Evolutionary conservation across 1,140 invertebrate genomes (phyloP).

Genomic region (Lepidotrigona ventralis): DNA sequence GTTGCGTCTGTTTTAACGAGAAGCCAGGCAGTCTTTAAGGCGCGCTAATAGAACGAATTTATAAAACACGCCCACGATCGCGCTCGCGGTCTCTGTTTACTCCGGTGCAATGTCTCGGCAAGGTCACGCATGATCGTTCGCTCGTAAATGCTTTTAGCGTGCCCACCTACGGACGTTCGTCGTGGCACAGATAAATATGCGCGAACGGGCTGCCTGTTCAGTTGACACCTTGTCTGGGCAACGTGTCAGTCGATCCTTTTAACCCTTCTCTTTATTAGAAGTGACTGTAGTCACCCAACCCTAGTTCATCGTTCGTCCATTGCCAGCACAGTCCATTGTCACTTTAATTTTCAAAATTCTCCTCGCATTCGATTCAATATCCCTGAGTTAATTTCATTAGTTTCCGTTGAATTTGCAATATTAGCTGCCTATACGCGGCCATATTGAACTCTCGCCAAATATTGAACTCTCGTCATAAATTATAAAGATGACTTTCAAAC

Average conservation of each 20-base stretch:
- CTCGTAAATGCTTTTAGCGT: slow-evolving; percentile 68
- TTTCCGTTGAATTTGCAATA: no score
- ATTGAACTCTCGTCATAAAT: no score
- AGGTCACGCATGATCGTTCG: slow-evolving; percentile 68
- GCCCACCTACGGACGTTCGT: slow-evolving; percentile 17
- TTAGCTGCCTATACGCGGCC: no score
- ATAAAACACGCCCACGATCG: slow-evolving; percentile 47
- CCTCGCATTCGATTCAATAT: neutral
- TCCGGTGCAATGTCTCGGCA: slow-evolving; percentile 72
- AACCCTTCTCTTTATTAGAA: neutral
- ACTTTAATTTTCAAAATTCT: neutral
- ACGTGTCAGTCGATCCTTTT: neutral
- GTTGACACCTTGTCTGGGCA: neutral
- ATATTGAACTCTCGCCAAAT: no score
- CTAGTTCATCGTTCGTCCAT: no score
- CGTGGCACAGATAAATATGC: slow-evolving; percentile 13
- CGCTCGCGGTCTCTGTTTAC: slow-evolving; percentile 62
- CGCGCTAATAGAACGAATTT: slow-evolving; percentile 41
- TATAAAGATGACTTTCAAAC: no score
- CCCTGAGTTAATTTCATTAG: neutral
- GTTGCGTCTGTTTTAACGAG: slow-evolving; percentile 30
- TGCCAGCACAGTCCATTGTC: no score
- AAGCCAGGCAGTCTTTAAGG: slow-evolving; percentile 15
- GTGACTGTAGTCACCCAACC: neutral
- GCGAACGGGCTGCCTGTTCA: neutral